Percentiles rank a stretch among this genome's conserved stretches.
phyloP scores from a whole-genome alignment of 2,797 vertebrate species.

The Halcyon badia region DNA sequence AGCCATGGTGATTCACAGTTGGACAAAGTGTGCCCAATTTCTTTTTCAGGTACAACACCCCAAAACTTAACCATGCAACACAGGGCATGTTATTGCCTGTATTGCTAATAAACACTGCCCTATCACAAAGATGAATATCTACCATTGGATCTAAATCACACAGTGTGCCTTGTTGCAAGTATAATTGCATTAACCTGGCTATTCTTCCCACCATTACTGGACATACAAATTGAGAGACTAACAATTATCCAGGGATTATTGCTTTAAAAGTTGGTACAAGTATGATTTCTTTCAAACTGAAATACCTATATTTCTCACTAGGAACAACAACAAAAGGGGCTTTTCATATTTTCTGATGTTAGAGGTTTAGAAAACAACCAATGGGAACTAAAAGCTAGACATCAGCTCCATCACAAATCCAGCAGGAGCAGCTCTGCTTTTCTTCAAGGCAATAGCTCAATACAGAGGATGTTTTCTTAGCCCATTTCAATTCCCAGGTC shows the following conservation, averaged over 20 bases:
- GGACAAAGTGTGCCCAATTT: neutral
- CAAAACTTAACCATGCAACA: neutral
- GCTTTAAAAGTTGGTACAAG: neutral
- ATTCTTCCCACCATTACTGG: neutral
- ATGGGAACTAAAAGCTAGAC: neutral
- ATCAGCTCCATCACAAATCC: neutral
- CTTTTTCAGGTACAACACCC: neutral
- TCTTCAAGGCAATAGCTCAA: neutral
- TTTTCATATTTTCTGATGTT: neutral
- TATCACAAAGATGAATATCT: neutral
- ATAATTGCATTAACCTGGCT: neutral
- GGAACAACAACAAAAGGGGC: neutral
- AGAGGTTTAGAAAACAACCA: neutral
- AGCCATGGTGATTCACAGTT: neutral
- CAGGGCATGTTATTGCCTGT: neutral
- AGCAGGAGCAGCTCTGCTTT: neutral
- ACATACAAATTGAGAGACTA: neutral
- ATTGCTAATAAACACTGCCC: neutral
- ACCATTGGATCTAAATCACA: neutral
- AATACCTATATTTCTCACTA: neutral
- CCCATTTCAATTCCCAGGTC: neutral
- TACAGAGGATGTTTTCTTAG: neutral
- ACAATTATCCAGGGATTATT: neutral
- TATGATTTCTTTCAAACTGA: neutral
- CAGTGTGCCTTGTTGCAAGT: fast-evolving